Evolutionary conservation across 2,797 vertebrate species (phyloP).

Genomic region (Myotis vivesi): DNA sequence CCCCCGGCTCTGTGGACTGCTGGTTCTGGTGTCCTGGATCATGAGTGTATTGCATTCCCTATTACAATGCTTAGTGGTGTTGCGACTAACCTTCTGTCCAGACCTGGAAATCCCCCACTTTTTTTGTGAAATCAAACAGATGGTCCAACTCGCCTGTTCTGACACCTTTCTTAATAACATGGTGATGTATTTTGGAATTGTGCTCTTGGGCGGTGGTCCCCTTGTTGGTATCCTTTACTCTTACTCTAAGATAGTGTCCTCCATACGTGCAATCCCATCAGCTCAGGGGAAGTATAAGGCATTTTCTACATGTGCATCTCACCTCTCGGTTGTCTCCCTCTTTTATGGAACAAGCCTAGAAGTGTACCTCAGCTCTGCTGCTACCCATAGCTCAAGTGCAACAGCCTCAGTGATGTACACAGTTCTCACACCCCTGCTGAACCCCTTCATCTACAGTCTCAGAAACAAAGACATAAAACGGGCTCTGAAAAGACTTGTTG

Average conservation of each 20-base stretch:
- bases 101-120: neutral
- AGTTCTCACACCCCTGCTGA: neutral
- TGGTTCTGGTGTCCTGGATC: constrained; percentile 15
- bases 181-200: neutral
- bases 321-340: neutral
- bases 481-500: neutral
- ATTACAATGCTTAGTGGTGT: neutral
- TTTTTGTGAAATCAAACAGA: neutral
- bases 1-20: neutral
- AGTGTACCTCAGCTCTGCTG: neutral
- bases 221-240: neutral
- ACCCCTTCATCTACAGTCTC: neutral
- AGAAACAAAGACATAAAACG: neutral
- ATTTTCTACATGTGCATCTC: neutral
- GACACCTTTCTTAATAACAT: neutral
- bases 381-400: neutral
- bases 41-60: neutral
- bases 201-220: neutral
- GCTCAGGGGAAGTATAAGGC: neutral
- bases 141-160: neutral
- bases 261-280: neutral
- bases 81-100: neutral
- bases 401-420: neutral
- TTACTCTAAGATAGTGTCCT: neutral
- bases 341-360: neutral